These are phyloP conservation scores for Papilio demoleus DNA, from an alignment of 2,888 invertebrate genomes.

Conservation along the genomic window DNA sequence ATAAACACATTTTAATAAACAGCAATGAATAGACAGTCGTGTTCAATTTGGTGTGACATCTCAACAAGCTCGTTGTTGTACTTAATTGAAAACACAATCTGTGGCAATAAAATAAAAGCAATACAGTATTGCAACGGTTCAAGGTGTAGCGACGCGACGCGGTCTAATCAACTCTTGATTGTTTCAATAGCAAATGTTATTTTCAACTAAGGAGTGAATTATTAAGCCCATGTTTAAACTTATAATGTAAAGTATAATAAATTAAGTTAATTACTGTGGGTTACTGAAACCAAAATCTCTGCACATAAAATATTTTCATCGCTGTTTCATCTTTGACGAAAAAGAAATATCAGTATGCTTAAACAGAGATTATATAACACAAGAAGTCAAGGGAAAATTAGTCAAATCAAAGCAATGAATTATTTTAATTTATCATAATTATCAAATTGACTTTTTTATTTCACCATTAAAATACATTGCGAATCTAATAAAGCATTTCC, in stretches of 20 bases:
- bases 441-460: too few species aligned
- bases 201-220: not conserved
- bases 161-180: not conserved
- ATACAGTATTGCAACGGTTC: not conserved
- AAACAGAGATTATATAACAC: too few species aligned
- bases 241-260: too few species aligned
- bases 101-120: not conserved
- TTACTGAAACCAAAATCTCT: not conserved
- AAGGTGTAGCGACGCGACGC: not conserved
- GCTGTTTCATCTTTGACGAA: too few species aligned
- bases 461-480: too few species aligned
- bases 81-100: not conserved
- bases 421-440: too few species aligned
- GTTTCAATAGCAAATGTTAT: not conserved
- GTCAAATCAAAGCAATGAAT: too few species aligned
- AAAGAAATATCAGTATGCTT: too few species aligned
- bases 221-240: too few species aligned
- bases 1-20: slow-evolving; percentile 1
- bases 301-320: too few species aligned
- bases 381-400: too few species aligned
- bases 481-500: not conserved
- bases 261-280: too few species aligned
- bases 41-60: not conserved
- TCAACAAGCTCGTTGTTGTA: not conserved
- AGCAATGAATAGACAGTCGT: slow-evolving; percentile 17